Evolutionary conservation across 2,797 vertebrate genomes (phyloP).

Genomic region (Enteromius argenteus): DNA sequence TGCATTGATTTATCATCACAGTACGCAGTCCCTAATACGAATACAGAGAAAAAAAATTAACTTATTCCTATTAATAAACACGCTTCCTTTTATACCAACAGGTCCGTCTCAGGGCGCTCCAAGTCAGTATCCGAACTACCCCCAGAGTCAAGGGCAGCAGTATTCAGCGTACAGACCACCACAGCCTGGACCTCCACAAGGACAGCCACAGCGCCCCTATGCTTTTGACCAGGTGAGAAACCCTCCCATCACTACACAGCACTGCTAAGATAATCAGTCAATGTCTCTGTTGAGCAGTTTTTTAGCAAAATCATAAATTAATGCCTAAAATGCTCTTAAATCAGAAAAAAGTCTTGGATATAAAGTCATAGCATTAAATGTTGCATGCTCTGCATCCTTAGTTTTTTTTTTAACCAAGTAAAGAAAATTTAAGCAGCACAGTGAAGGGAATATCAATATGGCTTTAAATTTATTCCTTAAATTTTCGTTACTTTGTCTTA

Average conservation of each 20-base stretch:
- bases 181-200: constrained; percentile 94
- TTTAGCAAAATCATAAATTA: too few species aligned
- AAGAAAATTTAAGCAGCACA: too few species aligned
- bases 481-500: background rate
- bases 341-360: background rate
- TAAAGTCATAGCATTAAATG: background rate
- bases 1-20: too few species aligned
- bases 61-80: background rate
- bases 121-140: constrained; percentile 96
- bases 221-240: constrained; percentile 95
- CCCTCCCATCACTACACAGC: background rate
- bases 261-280: background rate
- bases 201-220: constrained; percentile 95
- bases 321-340: background rate
- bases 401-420: too few species aligned
- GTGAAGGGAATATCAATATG: too few species aligned
- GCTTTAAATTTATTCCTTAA: background rate
- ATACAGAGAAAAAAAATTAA: background rate
- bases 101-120: constrained; percentile 91
- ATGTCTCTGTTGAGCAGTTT: background rate
- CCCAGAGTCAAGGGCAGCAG: constrained; percentile 96
- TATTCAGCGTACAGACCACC: constrained; percentile 93
- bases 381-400: too few species aligned
- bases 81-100: constrained; percentile 56
- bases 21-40: too few species aligned